phyloP scores from a whole-genome alignment of 2,797 vertebrate genomes.

The Serranus cabrilla region DNA sequence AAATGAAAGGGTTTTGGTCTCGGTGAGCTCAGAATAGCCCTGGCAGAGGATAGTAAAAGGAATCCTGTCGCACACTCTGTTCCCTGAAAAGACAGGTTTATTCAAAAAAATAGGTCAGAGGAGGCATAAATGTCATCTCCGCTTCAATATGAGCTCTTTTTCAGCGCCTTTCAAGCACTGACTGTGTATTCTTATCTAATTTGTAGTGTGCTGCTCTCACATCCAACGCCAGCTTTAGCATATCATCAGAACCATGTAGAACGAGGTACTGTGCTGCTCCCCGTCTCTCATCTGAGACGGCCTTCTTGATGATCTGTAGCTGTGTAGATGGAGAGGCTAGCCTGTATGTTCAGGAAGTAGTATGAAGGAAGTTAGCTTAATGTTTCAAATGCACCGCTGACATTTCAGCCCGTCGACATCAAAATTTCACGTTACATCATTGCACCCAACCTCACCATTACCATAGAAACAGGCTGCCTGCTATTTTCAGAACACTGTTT shows the following conservation, averaged over 20 bases:
- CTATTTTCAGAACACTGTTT: not conserved
- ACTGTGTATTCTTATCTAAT: constrained; percentile 18
- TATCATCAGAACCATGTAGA: not conserved
- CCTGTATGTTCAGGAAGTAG: constrained; percentile 24
- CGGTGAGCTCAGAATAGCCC: constrained; percentile 21
- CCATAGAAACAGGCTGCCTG: not conserved
- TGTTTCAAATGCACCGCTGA: constrained; percentile 7
- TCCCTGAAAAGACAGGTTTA: constrained; percentile 20
- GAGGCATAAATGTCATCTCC: constrained; percentile 23
- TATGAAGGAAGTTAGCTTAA: constrained; percentile 26
- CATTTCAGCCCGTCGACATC: not conserved
- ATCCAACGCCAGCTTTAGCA: not conserved
- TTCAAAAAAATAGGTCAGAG: constrained; percentile 31
- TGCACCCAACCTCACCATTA: not conserved
- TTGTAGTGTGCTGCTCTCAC: not conserved
- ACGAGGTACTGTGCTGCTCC: not conserved
- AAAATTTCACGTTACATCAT: not conserved
- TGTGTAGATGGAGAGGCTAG: not conserved
- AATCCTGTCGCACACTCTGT: constrained; percentile 8
- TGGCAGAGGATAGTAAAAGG: constrained; percentile 16
- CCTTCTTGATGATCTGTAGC: not conserved
- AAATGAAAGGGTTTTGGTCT: constrained; percentile 6
- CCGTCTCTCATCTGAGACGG: not conserved
- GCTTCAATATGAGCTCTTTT: constrained; percentile 11
- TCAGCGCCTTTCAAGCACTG: not conserved